These are phyloP conservation scores for Carcinoscorpius rotundicauda DNA, from an alignment of 1,140 invertebrate genomes.

Conservation along the genomic window DNA sequence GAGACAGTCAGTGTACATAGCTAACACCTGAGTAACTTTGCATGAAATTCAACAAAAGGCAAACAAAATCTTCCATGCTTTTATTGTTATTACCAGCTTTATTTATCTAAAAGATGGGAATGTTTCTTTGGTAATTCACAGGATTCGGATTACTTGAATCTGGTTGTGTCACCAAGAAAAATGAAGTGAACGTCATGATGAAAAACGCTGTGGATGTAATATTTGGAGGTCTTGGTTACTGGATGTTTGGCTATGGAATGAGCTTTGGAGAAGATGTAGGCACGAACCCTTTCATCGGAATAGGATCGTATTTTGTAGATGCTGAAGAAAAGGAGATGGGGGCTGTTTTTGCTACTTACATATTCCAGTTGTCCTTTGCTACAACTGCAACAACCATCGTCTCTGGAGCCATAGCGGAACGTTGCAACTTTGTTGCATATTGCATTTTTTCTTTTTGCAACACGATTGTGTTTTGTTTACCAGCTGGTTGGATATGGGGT, in stretches of 20 bases:
- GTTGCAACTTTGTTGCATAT: constrained; percentile 79
- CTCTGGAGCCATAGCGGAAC: constrained; percentile 66
- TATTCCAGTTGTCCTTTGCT: constrained; percentile 50
- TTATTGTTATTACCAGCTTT: too few relatives aligned
- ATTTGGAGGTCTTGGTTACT: constrained; percentile 81
- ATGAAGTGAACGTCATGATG: constrained; percentile 94
- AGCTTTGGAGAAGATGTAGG: constrained; percentile 61
- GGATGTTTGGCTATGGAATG: constrained; percentile 85
- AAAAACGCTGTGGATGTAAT: constrained; percentile 88
- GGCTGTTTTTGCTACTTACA: constrained; percentile 14
- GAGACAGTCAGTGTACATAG: too few relatives aligned
- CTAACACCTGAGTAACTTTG: too few relatives aligned
- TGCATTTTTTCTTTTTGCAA: constrained; percentile 79
- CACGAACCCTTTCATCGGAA: constrained; percentile 56
- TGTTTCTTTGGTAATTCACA: not conserved
- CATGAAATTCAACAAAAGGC: too few relatives aligned
- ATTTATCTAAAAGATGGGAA: too few relatives aligned
- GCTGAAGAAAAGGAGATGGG: constrained; percentile 15
- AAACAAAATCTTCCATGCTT: too few relatives aligned
- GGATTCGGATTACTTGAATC: constrained; percentile 86
- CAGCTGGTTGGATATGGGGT: constrained; percentile 79
- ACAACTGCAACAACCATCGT: constrained; percentile 82
- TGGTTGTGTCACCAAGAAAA: constrained; percentile 81
- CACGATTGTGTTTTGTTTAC: constrained; percentile 78
- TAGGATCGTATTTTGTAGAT: constrained; percentile 18